Conservation (phyloP, 2,113 vertebrate species). For the Empidonax traillii region DNA sequence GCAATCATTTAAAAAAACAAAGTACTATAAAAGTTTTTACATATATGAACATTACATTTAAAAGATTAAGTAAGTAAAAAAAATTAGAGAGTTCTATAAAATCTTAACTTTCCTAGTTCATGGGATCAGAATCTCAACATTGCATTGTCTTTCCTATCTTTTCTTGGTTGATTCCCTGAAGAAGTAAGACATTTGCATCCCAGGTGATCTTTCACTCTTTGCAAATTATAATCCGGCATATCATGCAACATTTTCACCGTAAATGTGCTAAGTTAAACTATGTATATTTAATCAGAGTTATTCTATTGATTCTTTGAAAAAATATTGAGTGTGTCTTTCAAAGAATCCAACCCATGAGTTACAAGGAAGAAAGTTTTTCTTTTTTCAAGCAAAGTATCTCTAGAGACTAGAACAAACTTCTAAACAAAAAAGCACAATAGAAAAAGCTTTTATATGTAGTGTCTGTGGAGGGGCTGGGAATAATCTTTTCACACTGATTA, state of each 20-base stretch:
- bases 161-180: not conserved
- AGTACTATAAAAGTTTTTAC: not conserved
- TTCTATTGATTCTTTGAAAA: not conserved
- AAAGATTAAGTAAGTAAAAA: not conserved
- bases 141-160: not conserved
- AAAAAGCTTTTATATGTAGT: not conserved
- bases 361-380: not conserved
- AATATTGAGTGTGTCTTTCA: not conserved
- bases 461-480: not conserved
- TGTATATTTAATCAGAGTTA: not conserved
- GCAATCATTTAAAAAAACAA: not conserved
- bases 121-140: not conserved
- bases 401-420: not conserved
- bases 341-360: not conserved
- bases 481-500: too few relatives aligned
- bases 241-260: fast-evolving
- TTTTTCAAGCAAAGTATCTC: not conserved
- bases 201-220: not conserved
- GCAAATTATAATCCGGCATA: not conserved
- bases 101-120: not conserved
- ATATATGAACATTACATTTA: not conserved
- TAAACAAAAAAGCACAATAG: not conserved
- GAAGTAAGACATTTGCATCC: not conserved
- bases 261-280: not conserved
- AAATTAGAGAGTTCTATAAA: not conserved